Conservation (phyloP, 2,797 vertebrate species). For the Crenuchus spilurus region DNA sequence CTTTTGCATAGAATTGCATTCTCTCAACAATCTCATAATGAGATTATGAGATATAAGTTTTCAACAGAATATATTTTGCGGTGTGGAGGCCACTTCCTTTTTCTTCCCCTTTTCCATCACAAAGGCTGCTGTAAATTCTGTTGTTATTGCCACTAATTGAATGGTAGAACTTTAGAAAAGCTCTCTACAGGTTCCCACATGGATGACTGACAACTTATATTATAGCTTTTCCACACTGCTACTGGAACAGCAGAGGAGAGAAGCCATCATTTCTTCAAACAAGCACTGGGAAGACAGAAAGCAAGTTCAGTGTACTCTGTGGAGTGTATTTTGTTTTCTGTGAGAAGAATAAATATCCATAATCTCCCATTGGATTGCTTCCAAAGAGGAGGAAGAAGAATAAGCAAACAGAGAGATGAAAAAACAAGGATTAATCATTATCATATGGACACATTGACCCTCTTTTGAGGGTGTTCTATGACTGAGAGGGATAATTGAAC, state of each 20-base stretch:
- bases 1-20: too few relatives aligned
- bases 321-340: conserved; percentile 29
- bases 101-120: conserved; percentile 7
- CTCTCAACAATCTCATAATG: too few relatives aligned
- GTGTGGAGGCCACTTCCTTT: too few relatives aligned
- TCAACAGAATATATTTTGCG: too few relatives aligned
- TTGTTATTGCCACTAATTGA: background rate
- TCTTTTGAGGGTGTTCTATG: conserved; percentile 22
- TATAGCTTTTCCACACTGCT: conserved; percentile 5
- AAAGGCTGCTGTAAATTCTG: conserved; percentile 18
- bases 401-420: conserved; percentile 15
- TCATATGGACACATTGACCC: conserved; percentile 16
- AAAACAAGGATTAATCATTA: conserved; percentile 23
- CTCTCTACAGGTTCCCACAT: conserved; percentile 8
- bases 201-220: conserved; percentile 3
- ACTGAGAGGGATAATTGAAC: conserved; percentile 26
- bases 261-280: background rate
- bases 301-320: conserved; percentile 19
- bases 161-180: conserved; percentile 17
- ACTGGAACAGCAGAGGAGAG: conserved; percentile 19
- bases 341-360: conserved; percentile 42
- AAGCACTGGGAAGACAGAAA: conserved; percentile 14
- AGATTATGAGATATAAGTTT: too few relatives aligned
- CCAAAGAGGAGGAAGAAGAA: conserved; percentile 32
- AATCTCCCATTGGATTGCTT: conserved; percentile 34